Evolutionary conservation across 30 jellyfish, hydroid and myxozoan species (phyloP).

Genomic region (Rhopilema esculentum): DNA sequence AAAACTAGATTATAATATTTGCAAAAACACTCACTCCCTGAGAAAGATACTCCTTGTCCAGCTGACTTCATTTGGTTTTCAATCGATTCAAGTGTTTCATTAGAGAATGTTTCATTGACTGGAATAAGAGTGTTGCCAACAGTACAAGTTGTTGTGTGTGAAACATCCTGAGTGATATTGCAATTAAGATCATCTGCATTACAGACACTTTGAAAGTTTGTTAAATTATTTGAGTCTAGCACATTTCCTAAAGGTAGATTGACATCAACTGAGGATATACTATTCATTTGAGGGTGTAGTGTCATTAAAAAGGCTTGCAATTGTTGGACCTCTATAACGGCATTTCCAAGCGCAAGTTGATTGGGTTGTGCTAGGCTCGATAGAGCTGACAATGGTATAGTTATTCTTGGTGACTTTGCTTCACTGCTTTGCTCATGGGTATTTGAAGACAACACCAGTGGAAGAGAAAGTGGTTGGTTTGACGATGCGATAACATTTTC

Average conservation of each 20-base stretch:
- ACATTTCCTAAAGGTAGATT: not conserved
- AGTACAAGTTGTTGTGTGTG: not conserved
- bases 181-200: not conserved
- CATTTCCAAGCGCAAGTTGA: slow-evolving; percentile 17
- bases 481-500: not conserved
- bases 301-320: slow-evolving; percentile 68
- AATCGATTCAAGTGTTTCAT: not conserved
- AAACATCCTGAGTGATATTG: not conserved
- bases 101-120: not conserved
- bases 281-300: slow-evolving; percentile 36
- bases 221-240: slow-evolving; percentile 27
- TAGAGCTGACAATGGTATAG: slow-evolving; percentile 58
- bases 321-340: slow-evolving; percentile 57
- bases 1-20: no score
- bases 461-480: not conserved
- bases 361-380: slow-evolving; percentile 40
- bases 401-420: slow-evolving; percentile 46
- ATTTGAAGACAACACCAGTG: not conserved
- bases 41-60: not conserved
- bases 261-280: not conserved
- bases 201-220: slow-evolving; percentile 11
- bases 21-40: not conserved
- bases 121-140: not conserved
- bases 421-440: slow-evolving; percentile 15
- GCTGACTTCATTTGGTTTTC: not conserved